A percentile compares a stretch with the other conserved stretches of the same genome.
Conservation (phyloP, 2,113 vertebrate species). For the Melanocharis versteri region DNA sequence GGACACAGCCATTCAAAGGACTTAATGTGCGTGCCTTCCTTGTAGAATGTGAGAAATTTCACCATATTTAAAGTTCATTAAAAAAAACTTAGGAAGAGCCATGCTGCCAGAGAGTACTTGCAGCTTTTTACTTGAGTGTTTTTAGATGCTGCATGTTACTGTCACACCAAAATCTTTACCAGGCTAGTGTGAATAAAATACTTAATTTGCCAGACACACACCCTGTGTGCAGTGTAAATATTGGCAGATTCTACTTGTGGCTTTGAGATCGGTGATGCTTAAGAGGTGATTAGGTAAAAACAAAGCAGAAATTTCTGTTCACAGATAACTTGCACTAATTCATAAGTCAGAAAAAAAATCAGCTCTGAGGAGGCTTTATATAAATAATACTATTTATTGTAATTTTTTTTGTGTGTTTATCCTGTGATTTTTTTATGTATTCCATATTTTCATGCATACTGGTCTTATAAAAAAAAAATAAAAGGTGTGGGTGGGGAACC, state of each 20-base stretch:
- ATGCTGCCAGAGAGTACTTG: background rate
- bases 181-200: background rate
- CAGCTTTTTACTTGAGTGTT: background rate
- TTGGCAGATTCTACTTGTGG: background rate
- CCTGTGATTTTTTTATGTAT: background rate
- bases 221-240: background rate
- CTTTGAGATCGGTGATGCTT: background rate
- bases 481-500: fast-evolving
- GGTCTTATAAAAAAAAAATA: background rate
- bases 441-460: background rate
- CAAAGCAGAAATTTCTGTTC: background rate
- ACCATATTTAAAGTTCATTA: background rate
- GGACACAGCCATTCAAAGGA: background rate
- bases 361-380: background rate
- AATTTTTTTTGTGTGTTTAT: background rate
- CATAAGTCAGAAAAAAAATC: background rate
- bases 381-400: background rate
- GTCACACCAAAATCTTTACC: background rate
- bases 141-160: background rate
- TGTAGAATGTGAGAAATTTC: background rate
- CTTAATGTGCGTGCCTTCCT: background rate
- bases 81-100: background rate
- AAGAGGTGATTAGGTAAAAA: background rate
- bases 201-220: background rate
- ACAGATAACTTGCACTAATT: background rate